Evolutionary conservation across 2,888 invertebrate species (phyloP).

Genomic region (Amiota communis): DNA sequence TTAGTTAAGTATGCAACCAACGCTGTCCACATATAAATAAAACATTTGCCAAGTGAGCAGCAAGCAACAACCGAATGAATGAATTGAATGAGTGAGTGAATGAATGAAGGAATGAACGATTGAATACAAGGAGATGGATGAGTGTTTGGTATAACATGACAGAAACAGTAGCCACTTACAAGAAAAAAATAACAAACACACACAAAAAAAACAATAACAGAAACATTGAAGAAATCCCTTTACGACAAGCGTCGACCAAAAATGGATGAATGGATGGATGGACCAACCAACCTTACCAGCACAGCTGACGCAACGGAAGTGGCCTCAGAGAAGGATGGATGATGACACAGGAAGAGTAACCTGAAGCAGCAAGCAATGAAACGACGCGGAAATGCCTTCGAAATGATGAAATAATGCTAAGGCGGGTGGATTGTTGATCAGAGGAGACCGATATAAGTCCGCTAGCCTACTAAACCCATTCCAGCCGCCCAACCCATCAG

Average conservation of each 20-base stretch:
- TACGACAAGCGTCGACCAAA: too few relatives aligned
- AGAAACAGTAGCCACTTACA: conserved; percentile 39
- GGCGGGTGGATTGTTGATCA: neutral
- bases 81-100: conserved; percentile 25
- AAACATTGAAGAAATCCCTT: neutral
- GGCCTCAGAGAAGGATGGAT: neutral
- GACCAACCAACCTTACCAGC: too few relatives aligned
- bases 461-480: too few relatives aligned
- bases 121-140: conserved; percentile 58
- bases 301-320: too few relatives aligned
- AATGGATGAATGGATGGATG: neutral
- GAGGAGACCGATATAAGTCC: neutral
- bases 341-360: conserved; percentile 12
- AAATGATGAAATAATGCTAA: conserved; percentile 56
- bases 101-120: conserved; percentile 21
- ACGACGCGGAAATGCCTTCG: conserved; percentile 61
- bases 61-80: conserved; percentile 2
- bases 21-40: conserved; percentile 65
- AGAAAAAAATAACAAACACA: neutral
- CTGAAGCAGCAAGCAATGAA: neutral
- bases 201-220: neutral
- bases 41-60: conserved; percentile 56
- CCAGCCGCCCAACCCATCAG: too few relatives aligned
- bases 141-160: conserved; percentile 68
- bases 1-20: conserved; percentile 34